Base-by-base conservation (phyloP, 2,797 vertebrate genomes). In the Poecilia velifera region DNA sequence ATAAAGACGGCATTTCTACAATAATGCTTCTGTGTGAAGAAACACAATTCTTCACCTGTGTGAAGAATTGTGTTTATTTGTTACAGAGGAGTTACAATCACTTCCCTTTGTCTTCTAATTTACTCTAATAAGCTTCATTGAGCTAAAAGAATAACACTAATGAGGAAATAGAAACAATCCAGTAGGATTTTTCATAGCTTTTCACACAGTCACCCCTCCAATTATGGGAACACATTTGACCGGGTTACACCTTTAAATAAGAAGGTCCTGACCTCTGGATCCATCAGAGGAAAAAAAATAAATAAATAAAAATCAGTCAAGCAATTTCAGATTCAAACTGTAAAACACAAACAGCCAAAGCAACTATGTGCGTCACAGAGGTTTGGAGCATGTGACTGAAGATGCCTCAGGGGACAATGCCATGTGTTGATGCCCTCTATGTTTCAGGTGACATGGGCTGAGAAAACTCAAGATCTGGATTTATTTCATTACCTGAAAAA, bases 171-270 rank as follows among this genome's bases (percentile, higher is more conserved):
- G 8, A 10, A 22, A 73, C 36, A 68, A 70, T 76, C 39, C 41
- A 81, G 59, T 74, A 86, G 66, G 81, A 64, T 77, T 74, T 41
- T 74, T 20, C 51, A 39, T 76, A 85, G 41, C 68, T 80, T 74
- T 82, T 55, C 25, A 55, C 9, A n/a, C 25, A 55, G 3, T 83
- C 83, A 86, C 89, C 79, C 86, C 47, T 55, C 53, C 53, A 55
- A n/a, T n/a, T 55, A n/a, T n/a, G 53, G 34, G 34, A 34, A 34
- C 34, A 34, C 34, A 34, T 34, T 34, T 34, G 34, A 34, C 34
- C 2, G 34, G 34, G 0, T 55, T 55, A 9, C 5, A 25, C 20
- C 51, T 49, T 16, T 9, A 25, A 8, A 55, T 51, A 53, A 62
- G 4, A 10, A 64, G 6, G 28, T 34, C 28, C 6, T 59, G 13